Evolutionary conservation across 2,113 vertebrate species (phyloP).

Genomic region (Acrocephalus arundinaceus): DNA sequence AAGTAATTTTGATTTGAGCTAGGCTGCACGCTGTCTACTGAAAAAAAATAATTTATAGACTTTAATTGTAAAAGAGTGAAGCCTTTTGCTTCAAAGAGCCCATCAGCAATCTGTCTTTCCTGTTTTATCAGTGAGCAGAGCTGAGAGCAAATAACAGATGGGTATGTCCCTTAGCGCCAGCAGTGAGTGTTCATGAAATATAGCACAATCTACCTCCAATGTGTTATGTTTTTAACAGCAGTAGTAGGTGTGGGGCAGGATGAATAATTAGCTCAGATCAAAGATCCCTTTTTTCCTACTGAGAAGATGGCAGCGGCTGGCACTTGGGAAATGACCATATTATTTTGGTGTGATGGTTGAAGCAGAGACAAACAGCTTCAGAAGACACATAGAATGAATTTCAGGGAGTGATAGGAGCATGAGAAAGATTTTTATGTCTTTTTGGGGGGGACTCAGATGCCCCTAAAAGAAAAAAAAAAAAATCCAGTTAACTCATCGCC

Average conservation of each 20-base stretch:
- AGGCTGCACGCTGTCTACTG: slow-evolving; percentile 28
- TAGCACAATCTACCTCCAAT: slow-evolving; percentile 59
- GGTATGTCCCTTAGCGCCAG: slow-evolving; percentile 63
- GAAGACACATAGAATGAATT: neutral
- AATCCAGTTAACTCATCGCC: neutral
- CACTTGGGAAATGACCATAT: slow-evolving; percentile 2
- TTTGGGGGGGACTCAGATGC: neutral
- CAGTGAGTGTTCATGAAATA: slow-evolving; percentile 69
- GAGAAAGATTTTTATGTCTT: neutral
- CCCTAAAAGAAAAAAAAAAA: neutral
- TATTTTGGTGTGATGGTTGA: neutral
- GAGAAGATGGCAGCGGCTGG: slow-evolving; percentile 23
- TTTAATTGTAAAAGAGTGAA: slow-evolving; percentile 74
- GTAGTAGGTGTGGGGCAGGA: slow-evolving; percentile 54
- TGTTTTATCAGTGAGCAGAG: slow-evolving; percentile 75
- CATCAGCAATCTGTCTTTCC: slow-evolving; percentile 79
- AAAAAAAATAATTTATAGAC: slow-evolving; percentile 73
- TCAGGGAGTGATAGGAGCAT: neutral
- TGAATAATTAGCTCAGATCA: slow-evolving; percentile 53
- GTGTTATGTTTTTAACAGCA: slow-evolving; percentile 61
- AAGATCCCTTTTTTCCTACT: slow-evolving; percentile 33
- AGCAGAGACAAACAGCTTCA: neutral
- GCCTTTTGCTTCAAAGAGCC: slow-evolving; percentile 73
- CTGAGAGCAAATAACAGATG: slow-evolving; percentile 79
- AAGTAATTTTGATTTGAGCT: slow-evolving; percentile 64